Evolutionary conservation across 1,140 invertebrate species (phyloP).

Genomic region (Spodoptera litura): DNA sequence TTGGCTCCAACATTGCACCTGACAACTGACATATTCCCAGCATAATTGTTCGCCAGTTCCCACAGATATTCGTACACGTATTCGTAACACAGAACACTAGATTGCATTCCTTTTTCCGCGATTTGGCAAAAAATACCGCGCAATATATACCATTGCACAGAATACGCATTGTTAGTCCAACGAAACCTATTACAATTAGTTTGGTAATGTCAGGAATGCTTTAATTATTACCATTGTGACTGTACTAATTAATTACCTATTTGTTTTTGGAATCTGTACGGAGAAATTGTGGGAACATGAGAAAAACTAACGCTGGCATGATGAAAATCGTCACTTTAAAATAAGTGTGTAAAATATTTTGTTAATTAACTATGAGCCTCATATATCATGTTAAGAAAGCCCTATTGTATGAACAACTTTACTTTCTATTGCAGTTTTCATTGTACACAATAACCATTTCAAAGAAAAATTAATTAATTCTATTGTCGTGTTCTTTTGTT

Average conservation of each 20-base stretch:
- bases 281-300: slow-evolving; percentile 42
- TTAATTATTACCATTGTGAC: slow-evolving; percentile 41
- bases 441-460: too few relatives aligned
- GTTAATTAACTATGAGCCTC: too few relatives aligned
- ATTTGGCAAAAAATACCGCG: slow-evolving; percentile 39
- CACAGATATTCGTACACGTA: slow-evolving; percentile 34
- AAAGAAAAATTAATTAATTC: too few relatives aligned
- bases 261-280: slow-evolving; percentile 16
- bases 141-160: slow-evolving; percentile 35
- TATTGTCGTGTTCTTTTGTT: too few relatives aligned
- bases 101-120: slow-evolving; percentile 47
- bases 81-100: slow-evolving; percentile 41
- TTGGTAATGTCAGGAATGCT: slow-evolving; percentile 38
- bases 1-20: slow-evolving; percentile 28
- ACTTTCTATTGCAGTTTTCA: too few relatives aligned
- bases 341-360: too few relatives aligned
- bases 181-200: slow-evolving; percentile 38
- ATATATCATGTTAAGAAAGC: too few relatives aligned
- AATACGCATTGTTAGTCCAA: slow-evolving; percentile 40
- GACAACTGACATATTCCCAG: slow-evolving; percentile 27
- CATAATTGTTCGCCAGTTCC: slow-evolving; percentile 39
- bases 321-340: not conserved
- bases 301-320: not conserved
- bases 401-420: too few relatives aligned
- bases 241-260: slow-evolving; percentile 20